Evolutionary conservation across 2,888 invertebrate genomes (phyloP).

Genomic region (Pediacus dermestoides): DNA sequence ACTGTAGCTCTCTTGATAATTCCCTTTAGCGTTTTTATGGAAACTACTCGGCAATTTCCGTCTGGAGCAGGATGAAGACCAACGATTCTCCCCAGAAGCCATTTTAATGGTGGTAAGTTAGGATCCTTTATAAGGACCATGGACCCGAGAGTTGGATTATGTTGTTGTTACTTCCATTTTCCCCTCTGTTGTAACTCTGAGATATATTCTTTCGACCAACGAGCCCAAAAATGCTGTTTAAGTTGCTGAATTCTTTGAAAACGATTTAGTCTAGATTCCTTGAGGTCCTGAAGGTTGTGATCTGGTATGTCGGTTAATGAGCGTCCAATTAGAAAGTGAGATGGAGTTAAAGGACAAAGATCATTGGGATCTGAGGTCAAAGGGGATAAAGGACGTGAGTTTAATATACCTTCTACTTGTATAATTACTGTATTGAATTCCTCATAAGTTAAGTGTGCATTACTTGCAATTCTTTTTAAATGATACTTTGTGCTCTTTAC

Average conservation of each 20-base stretch:
- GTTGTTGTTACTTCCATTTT: slow-evolving; percentile 21
- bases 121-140: too few species aligned
- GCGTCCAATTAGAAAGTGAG: slow-evolving; percentile 31
- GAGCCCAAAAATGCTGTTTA: slow-evolving; percentile 23
- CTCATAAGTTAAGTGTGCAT: slow-evolving; percentile 28
- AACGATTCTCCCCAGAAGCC: too few species aligned
- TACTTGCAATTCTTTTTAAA: slow-evolving; percentile 27
- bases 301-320: slow-evolving; percentile 23
- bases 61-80: too few species aligned
- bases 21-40: too few species aligned
- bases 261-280: slow-evolving; percentile 15
- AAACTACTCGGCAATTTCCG: too few species aligned
- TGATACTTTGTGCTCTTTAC: too few species aligned
- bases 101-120: too few species aligned
- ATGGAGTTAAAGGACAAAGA: slow-evolving; percentile 20
- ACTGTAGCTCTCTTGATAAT: too few species aligned
- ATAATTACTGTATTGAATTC: slow-evolving; percentile 30
- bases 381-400: slow-evolving; percentile 32
- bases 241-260: slow-evolving; percentile 21
- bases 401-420: slow-evolving; percentile 33
- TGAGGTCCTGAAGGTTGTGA: slow-evolving; percentile 11
- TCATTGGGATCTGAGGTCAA: slow-evolving; percentile 28
- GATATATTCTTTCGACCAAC: slow-evolving; percentile 24
- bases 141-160: too few species aligned
- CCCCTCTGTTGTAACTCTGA: slow-evolving; percentile 22